Conservation (phyloP, 1,140 invertebrate genomes). For the Drosophila arizonae region DNA sequence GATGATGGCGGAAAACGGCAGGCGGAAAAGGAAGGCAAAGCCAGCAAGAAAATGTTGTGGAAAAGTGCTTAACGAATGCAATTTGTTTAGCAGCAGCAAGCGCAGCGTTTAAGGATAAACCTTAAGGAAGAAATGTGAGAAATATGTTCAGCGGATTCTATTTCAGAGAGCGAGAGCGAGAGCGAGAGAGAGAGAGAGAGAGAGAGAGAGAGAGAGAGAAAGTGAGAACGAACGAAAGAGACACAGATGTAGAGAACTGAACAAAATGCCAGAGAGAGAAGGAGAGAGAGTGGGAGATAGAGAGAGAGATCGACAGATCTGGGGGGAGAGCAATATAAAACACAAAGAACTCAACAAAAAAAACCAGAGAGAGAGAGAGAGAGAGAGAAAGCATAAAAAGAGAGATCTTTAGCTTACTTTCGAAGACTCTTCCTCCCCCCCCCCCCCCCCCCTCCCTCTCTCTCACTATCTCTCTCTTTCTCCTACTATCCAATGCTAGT, state of each 20-base stretch:
- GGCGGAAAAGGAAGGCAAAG: background rate
- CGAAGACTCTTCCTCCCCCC: too few species aligned
- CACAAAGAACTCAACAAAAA: too few species aligned
- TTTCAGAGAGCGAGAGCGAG: background rate
- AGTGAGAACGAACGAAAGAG: background rate
- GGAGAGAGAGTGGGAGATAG: too few species aligned
- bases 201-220: background rate
- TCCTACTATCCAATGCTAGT: too few species aligned
- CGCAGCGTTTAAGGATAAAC: constrained; percentile 10
- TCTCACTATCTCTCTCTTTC: too few species aligned
- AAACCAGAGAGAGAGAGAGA: background rate
- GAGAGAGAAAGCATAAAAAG: too few species aligned
- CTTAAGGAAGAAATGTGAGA: background rate
- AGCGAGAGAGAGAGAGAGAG: background rate
- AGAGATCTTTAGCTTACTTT: too few species aligned
- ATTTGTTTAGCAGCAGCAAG: constrained; percentile 3
- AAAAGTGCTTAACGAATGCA: constrained; percentile 3
- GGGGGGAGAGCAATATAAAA: too few species aligned
- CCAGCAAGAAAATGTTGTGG: constrained; percentile 7
- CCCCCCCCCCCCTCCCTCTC: too few species aligned
- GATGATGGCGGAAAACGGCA: background rate
- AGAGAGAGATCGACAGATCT: too few species aligned
- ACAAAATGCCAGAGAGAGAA: too few species aligned
- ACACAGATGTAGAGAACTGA: background rate
- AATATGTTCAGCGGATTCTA: background rate